Conservation (phyloP, 2,888 invertebrate species). For the Dastarcus helophoroides region DNA sequence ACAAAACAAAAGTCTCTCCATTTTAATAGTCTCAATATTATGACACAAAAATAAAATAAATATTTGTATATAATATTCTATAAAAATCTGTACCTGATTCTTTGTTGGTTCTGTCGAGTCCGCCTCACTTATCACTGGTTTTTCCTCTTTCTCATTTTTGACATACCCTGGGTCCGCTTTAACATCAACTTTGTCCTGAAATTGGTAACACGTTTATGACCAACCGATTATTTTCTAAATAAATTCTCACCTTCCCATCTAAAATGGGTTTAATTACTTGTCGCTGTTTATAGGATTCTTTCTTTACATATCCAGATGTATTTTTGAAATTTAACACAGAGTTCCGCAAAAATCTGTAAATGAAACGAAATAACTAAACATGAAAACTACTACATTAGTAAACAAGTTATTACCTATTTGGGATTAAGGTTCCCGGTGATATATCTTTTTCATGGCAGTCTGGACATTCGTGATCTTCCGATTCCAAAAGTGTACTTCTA, state of each 20-base stretch:
- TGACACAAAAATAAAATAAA: no score
- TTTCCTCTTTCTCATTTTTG: conserved; percentile 24
- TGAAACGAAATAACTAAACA: background rate
- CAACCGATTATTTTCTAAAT: no score
- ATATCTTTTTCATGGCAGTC: conserved; percentile 88
- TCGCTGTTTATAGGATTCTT: no score
- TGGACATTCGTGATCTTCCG: conserved; percentile 91
- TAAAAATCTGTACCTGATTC: no score
- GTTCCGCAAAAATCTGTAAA: conserved; percentile 65
- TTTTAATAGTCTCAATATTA: background rate
- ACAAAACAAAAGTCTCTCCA: background rate
- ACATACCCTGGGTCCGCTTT: no score
- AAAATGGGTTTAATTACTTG: no score
- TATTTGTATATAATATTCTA: no score
- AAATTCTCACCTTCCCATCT: no score
- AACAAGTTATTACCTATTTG: conserved; percentile 46
- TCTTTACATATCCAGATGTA: conserved; percentile 75
- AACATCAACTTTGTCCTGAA: no score
- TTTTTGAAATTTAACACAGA: conserved; percentile 85
- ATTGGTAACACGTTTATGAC: no score
- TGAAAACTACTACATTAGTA: background rate
- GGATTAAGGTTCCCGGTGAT: conserved; percentile 84
- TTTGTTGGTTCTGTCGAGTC: conserved; percentile 35
- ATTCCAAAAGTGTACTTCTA: conserved; percentile 75
- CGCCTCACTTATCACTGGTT: conserved; percentile 36